Evolutionary conservation across 2,797 vertebrate species (phyloP).

Genomic region (Darevskia nairensis): DNA sequence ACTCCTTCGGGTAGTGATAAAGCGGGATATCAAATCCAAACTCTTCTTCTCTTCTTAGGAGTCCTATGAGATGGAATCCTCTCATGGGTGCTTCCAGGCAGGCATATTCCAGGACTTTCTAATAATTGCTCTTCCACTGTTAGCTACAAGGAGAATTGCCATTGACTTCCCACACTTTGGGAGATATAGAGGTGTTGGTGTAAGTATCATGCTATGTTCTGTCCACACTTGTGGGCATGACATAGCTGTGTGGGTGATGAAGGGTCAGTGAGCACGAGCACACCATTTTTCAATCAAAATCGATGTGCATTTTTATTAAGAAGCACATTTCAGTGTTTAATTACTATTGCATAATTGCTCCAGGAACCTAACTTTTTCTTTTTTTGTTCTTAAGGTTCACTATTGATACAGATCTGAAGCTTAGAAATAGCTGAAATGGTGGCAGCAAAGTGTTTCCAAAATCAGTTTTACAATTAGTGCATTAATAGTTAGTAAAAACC

Average conservation of each 20-base stretch:
- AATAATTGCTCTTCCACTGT: background rate
- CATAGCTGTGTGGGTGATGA: background rate
- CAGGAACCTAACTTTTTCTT: too few relatives aligned
- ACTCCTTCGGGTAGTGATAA: too few relatives aligned
- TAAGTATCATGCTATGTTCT: background rate
- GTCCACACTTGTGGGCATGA: background rate
- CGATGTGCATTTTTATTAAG: background rate
- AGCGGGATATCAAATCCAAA: too few relatives aligned
- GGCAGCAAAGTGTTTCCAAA: background rate
- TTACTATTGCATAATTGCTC: background rate
- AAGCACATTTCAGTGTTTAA: too few relatives aligned
- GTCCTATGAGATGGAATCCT: background rate
- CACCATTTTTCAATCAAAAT: background rate
- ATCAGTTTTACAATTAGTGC: background rate
- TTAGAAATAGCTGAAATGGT: background rate
- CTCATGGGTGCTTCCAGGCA: background rate
- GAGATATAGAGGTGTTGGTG: background rate
- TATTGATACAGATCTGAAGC: background rate
- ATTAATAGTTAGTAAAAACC: background rate
- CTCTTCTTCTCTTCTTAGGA: background rate
- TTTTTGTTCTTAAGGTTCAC: too few relatives aligned
- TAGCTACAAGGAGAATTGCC: background rate
- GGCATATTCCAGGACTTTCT: background rate
- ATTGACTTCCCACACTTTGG: background rate
- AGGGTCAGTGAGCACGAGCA: background rate